Evolutionary conservation across 2,797 vertebrate species (phyloP).

Genomic region (Sparidentex hasta): DNA sequence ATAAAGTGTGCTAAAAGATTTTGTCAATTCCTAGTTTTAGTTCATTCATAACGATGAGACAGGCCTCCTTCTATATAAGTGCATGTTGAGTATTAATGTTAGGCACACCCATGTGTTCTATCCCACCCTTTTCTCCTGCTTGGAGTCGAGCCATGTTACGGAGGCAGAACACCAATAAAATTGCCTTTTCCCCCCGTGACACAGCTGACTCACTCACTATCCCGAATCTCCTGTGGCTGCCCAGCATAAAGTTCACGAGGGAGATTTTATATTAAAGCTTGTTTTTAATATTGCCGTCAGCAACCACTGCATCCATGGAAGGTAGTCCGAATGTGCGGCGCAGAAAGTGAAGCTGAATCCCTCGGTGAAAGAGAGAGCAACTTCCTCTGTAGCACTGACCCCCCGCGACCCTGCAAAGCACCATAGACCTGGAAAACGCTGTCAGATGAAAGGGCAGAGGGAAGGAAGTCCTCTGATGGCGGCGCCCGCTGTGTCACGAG

Average conservation of each 20-base stretch:
- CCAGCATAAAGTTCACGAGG: not conserved
- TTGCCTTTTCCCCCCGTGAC: not conserved
- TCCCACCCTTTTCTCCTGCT: not conserved
- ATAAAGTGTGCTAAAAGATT: not conserved
- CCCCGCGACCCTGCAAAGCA: constrained; percentile 6
- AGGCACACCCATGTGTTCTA: not conserved
- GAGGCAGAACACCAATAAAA: not conserved
- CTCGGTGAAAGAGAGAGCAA: constrained; percentile 19
- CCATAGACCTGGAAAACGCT: constrained; percentile 31
- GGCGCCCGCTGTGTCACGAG: constrained; percentile 50
- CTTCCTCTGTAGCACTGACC: constrained; percentile 36
- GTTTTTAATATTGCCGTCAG: not conserved
- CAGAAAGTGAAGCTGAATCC: constrained; percentile 28
- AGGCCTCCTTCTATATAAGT: not conserved
- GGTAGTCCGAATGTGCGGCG: not conserved
- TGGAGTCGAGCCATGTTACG: not conserved
- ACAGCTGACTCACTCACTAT: not conserved
- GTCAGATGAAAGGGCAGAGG: constrained; percentile 53
- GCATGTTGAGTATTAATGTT: not conserved
- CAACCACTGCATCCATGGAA: not conserved
- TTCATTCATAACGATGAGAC: not conserved
- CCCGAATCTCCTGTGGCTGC: not conserved
- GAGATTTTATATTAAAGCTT: not conserved
- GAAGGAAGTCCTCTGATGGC: constrained; percentile 61
- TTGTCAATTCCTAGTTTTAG: no score